phyloP scores from a whole-genome alignment of 1,140 invertebrate species.

The Atta cephalotes region DNA sequence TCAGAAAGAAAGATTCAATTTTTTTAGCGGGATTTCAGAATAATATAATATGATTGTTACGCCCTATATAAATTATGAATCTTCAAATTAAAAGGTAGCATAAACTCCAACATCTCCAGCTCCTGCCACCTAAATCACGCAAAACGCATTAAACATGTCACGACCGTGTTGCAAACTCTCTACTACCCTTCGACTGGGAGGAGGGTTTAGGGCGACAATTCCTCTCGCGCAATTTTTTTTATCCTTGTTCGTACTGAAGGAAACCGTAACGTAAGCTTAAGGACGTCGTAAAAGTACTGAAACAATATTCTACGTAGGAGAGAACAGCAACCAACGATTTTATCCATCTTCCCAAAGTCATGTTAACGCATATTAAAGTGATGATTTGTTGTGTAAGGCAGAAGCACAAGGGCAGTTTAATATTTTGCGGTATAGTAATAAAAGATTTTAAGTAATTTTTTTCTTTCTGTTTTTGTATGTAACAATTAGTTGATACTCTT shows the following conservation, averaged over 20 bases:
- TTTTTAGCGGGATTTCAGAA: conserved; percentile 38
- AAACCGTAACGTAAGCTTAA: conserved; percentile 7
- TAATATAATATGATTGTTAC: conserved; percentile 36
- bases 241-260: conserved; percentile 8
- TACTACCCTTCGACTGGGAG: conserved; percentile 28
- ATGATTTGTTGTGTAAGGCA: neutral
- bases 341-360: conserved; percentile 19
- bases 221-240: conserved; percentile 44
- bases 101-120: conserved; percentile 58
- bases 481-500: neutral
- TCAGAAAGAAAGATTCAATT: neutral
- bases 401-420: neutral
- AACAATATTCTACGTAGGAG: neutral
- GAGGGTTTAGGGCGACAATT: conserved; percentile 54
- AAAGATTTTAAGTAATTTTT: neutral
- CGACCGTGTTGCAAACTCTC: conserved; percentile 47
- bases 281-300: conserved; percentile 41
- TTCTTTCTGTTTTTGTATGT: neutral
- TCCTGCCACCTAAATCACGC: conserved; percentile 51
- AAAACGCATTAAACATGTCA: conserved; percentile 62
- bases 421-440: neutral
- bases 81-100: conserved; percentile 56
- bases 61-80: conserved; percentile 62
- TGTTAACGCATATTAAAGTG: conserved; percentile 11
- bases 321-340: neutral